Evolutionary conservation across 2,888 invertebrate genomes (phyloP).

Genomic region (Priocnemis perturbator): DNA sequence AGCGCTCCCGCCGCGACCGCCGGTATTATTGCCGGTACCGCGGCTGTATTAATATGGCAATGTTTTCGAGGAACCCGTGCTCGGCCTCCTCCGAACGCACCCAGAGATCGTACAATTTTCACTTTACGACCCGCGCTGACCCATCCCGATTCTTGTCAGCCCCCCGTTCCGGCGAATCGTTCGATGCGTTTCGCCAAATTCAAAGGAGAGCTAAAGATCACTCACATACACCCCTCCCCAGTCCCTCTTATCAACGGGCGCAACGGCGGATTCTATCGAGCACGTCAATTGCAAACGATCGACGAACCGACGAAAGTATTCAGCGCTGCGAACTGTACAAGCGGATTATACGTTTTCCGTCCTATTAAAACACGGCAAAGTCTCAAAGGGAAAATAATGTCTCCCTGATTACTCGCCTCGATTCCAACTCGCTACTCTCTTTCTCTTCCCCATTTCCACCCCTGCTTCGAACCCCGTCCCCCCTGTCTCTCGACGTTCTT

Average conservation of each 20-base stretch:
- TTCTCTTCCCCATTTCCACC: conserved; percentile 19
- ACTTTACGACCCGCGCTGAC: background rate
- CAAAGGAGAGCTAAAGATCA: too few relatives aligned
- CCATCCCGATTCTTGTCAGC: background rate
- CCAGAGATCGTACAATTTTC: background rate
- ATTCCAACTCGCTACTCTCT: conserved; percentile 66
- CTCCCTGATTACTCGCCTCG: conserved; percentile 75
- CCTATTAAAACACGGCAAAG: conserved; percentile 70
- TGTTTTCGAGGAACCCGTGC: background rate
- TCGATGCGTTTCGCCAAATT: too few relatives aligned
- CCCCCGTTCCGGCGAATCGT: too few relatives aligned
- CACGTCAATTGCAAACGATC: conserved; percentile 61
- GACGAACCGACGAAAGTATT: conserved; percentile 45
- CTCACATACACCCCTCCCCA: conserved; percentile 9
- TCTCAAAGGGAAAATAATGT: conserved; percentile 75
- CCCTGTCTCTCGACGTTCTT: conserved; percentile 23
- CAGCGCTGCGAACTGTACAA: conserved; percentile 55
- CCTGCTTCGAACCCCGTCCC: conserved; percentile 5
- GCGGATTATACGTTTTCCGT: conserved; percentile 68
- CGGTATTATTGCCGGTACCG: background rate
- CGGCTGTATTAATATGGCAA: background rate
- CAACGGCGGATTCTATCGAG: conserved; percentile 47
- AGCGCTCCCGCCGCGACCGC: conserved; percentile 1
- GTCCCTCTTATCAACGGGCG: conserved; percentile 28
- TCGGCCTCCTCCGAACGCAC: background rate